Conservation (phyloP, 2,113 vertebrate species). For the Percopsis transmontana region DNA sequence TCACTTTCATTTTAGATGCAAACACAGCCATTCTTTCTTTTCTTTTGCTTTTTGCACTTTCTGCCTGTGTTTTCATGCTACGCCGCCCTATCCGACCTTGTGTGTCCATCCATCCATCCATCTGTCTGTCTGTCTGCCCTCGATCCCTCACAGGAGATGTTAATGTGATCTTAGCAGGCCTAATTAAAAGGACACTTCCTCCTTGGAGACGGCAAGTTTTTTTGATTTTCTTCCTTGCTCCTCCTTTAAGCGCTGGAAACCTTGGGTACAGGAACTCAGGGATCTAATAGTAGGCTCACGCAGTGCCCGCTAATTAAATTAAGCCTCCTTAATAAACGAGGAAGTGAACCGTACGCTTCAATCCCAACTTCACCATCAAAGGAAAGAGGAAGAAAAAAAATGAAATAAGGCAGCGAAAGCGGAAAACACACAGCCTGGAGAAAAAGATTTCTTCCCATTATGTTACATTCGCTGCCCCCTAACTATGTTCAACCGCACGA, state of each 20-base stretch:
- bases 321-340: conserved; percentile 79
- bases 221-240: conserved; percentile 56
- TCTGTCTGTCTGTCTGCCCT: conserved; percentile 61
- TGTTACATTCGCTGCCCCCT: conserved; percentile 44
- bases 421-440: conserved; percentile 72
- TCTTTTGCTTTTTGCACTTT: background rate
- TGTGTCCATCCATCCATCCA: conserved; percentile 31
- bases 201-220: conserved; percentile 74
- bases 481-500: conserved; percentile 45
- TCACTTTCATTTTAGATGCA: no score
- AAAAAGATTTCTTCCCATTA: conserved; percentile 75
- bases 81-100: conserved; percentile 24
- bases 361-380: conserved; percentile 78
- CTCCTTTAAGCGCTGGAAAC: conserved; percentile 75
- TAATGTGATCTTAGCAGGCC: conserved; percentile 76
- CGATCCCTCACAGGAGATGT: conserved; percentile 64
- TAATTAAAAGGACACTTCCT: conserved; percentile 82
- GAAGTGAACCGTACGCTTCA: conserved; percentile 75
- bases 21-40: no score
- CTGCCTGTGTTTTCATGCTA: background rate
- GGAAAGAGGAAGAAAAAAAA: conserved; percentile 49
- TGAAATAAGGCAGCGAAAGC: conserved; percentile 29
- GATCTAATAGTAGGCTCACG: conserved; percentile 64
- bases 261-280: conserved; percentile 69
- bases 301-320: conserved; percentile 81